Base-by-base conservation (phyloP, 1,140 invertebrate genomes). In the Propsilocerus akamusi region DNA sequence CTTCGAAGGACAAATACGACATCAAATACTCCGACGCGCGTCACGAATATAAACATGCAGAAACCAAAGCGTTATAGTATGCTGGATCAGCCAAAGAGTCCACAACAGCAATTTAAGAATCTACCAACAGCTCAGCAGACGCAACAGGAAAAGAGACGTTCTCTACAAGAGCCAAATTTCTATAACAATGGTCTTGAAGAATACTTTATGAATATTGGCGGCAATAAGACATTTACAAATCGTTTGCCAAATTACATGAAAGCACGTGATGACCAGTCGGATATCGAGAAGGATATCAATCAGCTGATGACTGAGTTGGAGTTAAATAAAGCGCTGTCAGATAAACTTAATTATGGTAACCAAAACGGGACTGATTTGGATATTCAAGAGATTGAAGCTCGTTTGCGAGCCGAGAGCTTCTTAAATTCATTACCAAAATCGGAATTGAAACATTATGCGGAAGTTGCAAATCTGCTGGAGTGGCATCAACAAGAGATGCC, bases 61-160 rank as follows among this genome's bases (percentile, higher is more conserved):
- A 69, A 73, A 20, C 70, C 65, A 25, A 85, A 86, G 64, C 69
- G 83, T 26, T 85, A 80, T 57, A 86, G 82, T 52, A 84, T 86
- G 80, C 81, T 85, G 58, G 85, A 41, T 41, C 34, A 30, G 6
- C 7, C 28, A 30, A 30, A 30, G 28, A 30, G 28, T 30, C 28
- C 28, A 7, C 28, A 41, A 41, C 34, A 41, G 17, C 34, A n/a
- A 1, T 20, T 17, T 7, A 86, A 64, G 76, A 81, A 61, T 70
- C 76, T 30, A 72, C 76, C 48, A 73, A 74, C 50, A 50, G 67
- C 34, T 60, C 68, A 47, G 63, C 68, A 60, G 66, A 68, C 57
- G 63, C 63, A 20, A 59, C 71, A 47, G 58, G 72, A 74, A 47
- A 82, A 83, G 60, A 67, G 81, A 48, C 73, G 77, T 61, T 83